These are phyloP conservation scores for Mus spretus DNA, from an alignment of 2,797 vertebrate species.

Conservation along the genomic window DNA sequence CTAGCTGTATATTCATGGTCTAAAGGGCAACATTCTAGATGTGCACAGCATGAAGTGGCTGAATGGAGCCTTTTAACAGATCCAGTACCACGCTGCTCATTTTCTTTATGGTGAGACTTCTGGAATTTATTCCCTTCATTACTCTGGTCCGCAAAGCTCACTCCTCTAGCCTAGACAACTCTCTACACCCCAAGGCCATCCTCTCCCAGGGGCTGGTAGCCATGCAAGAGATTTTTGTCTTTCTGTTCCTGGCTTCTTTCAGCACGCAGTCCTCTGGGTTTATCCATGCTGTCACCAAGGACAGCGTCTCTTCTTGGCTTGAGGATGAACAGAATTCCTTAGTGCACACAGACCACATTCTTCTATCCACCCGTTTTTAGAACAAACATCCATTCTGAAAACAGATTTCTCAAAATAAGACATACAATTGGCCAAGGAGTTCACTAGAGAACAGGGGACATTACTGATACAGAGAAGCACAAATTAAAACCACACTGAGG, in stretches of 20 bases:
- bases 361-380: background rate
- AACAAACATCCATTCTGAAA: background rate
- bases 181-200: too few species aligned
- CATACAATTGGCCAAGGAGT: background rate
- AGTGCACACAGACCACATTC: background rate
- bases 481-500: background rate
- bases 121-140: background rate
- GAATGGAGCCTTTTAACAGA: background rate
- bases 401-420: background rate
- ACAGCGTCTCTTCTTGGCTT: background rate
- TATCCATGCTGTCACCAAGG: background rate
- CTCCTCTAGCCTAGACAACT: background rate
- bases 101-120: background rate
- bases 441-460: background rate
- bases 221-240: background rate
- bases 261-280: background rate
- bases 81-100: background rate
- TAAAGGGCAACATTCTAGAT: background rate
- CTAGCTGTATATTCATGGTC: background rate
- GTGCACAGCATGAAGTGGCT: background rate
- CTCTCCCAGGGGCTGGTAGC: too few species aligned
- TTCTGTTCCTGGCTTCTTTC: background rate
- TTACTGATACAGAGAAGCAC: background rate
- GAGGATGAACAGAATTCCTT: background rate
- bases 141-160: background rate